Evolutionary conservation across 1,140 invertebrate species (phyloP).

Genomic region (Acromyrmex echinatior): DNA sequence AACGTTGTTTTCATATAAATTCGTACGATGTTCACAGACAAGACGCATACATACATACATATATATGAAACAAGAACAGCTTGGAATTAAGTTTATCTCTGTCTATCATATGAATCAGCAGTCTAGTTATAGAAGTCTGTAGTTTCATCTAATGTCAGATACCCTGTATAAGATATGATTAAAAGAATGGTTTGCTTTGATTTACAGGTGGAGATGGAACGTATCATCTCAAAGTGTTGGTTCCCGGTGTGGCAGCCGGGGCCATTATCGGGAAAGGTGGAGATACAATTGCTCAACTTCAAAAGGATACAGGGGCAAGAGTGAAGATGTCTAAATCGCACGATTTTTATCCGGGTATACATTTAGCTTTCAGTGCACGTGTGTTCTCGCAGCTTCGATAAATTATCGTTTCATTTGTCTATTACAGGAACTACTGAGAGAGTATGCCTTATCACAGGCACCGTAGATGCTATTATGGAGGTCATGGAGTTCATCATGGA

Average conservation of each 20-base stretch:
- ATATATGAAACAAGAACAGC: no score
- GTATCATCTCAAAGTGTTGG: constrained; percentile 98
- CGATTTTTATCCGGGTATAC: constrained; percentile 97
- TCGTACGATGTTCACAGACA: no score
- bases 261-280: constrained; percentile 99
- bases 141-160: no score
- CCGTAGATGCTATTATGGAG: constrained; percentile 96
- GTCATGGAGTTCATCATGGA: constrained; percentile 99
- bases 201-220: constrained; percentile 90
- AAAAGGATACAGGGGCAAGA: constrained; percentile 97
- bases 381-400: no score
- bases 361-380: not conserved
- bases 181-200: constrained; percentile 5
- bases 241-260: constrained; percentile 97
- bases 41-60: no score
- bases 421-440: constrained; percentile 97
- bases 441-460: constrained; percentile 98
- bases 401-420: not conserved
- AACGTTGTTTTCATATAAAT: no score
- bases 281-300: constrained; percentile 98
- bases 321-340: constrained; percentile 99
- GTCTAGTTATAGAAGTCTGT: no score
- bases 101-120: no score
- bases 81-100: no score
- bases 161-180: not conserved